These are phyloP conservation scores for Coccyzus lansbergi DNA, from an alignment of 2,797 vertebrate genomes.

Conservation along the genomic window DNA sequence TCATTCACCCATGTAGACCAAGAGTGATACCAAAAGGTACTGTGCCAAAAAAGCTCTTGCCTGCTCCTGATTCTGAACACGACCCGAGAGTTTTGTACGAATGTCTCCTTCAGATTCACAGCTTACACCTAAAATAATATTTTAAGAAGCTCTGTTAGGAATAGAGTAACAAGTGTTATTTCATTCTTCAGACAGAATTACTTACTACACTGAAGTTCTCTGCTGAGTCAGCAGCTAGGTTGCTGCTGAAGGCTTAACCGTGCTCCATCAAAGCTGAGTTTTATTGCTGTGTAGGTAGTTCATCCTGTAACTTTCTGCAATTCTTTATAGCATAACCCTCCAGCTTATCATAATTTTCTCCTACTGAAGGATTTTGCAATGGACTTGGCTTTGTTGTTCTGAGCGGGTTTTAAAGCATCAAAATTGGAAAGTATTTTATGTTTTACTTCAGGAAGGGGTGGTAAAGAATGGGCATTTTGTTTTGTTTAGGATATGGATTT, in stretches of 20 bases:
- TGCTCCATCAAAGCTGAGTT: constrained; percentile 20
- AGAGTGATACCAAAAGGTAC: background rate
- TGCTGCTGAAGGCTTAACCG: background rate
- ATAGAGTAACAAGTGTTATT: constrained; percentile 33
- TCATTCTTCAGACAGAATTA: constrained; percentile 37
- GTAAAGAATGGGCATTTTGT: background rate
- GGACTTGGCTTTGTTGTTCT: background rate
- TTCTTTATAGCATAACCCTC: background rate
- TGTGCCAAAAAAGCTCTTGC: background rate
- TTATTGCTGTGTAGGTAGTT: constrained; percentile 45
- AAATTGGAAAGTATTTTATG: background rate
- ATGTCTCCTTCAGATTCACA: background rate
- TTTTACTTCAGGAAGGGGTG: background rate
- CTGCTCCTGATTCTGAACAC: background rate
- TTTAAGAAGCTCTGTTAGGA: constrained; percentile 32
- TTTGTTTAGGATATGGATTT: background rate
- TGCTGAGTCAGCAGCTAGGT: constrained; percentile 60
- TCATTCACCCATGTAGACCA: constrained; percentile 1
- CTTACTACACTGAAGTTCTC: background rate
- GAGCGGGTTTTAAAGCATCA: background rate
- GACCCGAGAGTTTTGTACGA: background rate
- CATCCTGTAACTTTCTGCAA: background rate
- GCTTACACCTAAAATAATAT: constrained; percentile 58
- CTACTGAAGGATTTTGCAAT: background rate
- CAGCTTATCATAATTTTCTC: constrained; percentile 27